Evolutionary conservation across 2,888 invertebrate species (phyloP).

Genomic region (Platypus cylindrus): DNA sequence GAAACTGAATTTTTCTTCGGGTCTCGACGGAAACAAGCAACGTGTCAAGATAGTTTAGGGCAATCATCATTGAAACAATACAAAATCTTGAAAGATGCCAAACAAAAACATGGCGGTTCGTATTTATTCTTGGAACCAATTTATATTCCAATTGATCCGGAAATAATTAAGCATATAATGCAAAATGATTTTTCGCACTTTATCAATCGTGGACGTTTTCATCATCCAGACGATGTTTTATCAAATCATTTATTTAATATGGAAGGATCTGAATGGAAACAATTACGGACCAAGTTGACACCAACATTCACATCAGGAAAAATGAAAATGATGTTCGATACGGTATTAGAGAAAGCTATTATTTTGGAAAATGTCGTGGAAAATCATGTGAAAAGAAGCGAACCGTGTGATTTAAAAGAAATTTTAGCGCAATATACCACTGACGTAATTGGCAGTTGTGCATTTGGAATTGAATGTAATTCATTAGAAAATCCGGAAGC

Average conservation of each 20-base stretch:
- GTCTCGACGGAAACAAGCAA: background rate
- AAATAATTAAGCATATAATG: constrained; percentile 27
- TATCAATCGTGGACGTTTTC: constrained; percentile 34
- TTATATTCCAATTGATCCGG: constrained; percentile 27
- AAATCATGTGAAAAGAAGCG: constrained; percentile 24
- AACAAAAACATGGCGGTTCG: constrained; percentile 20
- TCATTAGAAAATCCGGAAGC: constrained; percentile 40
- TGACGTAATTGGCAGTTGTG: constrained; percentile 45
- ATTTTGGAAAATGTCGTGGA: constrained; percentile 38
- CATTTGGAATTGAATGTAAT: constrained; percentile 46
- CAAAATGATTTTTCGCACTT: constrained; percentile 30
- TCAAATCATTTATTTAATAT: constrained; percentile 43
- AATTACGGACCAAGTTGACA: constrained; percentile 42
- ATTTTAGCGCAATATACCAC: constrained; percentile 43
- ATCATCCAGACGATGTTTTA: constrained; percentile 37
- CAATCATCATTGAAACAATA: background rate
- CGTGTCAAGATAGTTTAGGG: background rate
- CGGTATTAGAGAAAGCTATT: constrained; percentile 41
- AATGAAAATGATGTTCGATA: constrained; percentile 49
- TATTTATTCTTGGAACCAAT: constrained; percentile 21
- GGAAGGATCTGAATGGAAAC: constrained; percentile 46
- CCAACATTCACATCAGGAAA: constrained; percentile 52
- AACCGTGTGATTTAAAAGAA: constrained; percentile 30
- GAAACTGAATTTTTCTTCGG: constrained; percentile 2
- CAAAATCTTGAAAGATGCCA: constrained; percentile 15